phyloP scores from a whole-genome alignment of 2,797 vertebrate genomes.

The Etheostoma nigrum region DNA sequence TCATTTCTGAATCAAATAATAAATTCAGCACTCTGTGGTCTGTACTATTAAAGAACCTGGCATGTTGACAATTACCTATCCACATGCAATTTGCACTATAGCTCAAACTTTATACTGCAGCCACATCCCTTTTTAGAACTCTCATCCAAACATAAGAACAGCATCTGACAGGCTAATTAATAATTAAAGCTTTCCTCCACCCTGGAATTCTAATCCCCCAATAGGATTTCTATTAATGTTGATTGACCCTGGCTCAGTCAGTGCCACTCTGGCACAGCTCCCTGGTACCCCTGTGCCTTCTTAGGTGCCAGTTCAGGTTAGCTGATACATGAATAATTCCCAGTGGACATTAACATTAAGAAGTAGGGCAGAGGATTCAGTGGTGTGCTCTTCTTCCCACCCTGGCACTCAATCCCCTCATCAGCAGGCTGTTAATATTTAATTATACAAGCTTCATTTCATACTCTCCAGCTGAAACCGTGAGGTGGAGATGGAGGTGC shows the following conservation, averaged over 20 bases:
- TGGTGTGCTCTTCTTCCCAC: conserved; percentile 65
- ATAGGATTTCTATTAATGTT: conserved; percentile 77
- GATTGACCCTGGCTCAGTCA: conserved; percentile 73
- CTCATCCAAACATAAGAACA: conserved; percentile 64
- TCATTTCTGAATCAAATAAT: conserved; percentile 32
- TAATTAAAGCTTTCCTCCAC: conserved; percentile 74
- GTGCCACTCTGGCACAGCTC: conserved; percentile 70
- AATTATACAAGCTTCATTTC: conserved; percentile 82
- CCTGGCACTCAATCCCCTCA: conserved; percentile 76
- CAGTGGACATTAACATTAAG: conserved; percentile 76
- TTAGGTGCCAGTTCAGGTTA: conserved; percentile 79
- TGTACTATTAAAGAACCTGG: conserved; percentile 13
- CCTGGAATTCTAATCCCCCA: conserved; percentile 63
- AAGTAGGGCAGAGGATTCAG: conserved; percentile 81
- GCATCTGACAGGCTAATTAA: conserved; percentile 76
- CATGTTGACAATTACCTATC: conserved; percentile 33
- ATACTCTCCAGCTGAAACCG: conserved; percentile 68
- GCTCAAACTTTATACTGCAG: conserved; percentile 44
- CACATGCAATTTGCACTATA: conserved; percentile 43
- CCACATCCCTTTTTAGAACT: conserved; percentile 61
- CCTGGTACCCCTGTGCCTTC: conserved; percentile 57
- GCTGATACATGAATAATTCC: conserved; percentile 80
- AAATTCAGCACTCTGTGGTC: conserved; percentile 9
- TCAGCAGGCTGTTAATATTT: conserved; percentile 85
- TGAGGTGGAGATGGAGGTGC: conserved; percentile 60